phyloP scores from a whole-genome alignment of 2,797 vertebrate species.

The Sciurus vulgaris region DNA sequence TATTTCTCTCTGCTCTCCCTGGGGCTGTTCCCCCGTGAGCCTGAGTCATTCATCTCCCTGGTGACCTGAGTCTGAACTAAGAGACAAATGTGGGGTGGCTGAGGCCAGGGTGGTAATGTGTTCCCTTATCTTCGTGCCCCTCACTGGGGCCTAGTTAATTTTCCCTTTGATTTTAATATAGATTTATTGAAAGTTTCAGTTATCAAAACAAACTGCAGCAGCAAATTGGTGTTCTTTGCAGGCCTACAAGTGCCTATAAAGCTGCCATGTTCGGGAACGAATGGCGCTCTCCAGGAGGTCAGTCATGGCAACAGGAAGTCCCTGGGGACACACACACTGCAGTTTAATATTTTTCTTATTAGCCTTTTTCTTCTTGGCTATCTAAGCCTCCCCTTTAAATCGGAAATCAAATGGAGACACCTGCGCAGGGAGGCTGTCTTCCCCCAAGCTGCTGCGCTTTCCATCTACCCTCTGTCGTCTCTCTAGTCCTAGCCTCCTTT shows the following conservation, averaged over 20 bases:
- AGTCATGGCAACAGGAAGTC: conserved; percentile 90
- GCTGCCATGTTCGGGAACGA: conserved; percentile 90
- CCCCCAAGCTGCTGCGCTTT: neutral
- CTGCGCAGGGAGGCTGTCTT: conserved; percentile 79
- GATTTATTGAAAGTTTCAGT: conserved; percentile 93
- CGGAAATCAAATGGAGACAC: conserved; percentile 87
- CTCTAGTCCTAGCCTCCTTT: neutral
- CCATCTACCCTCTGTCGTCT: neutral
- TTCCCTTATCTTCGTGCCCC: conserved; percentile 88
- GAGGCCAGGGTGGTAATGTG: conserved; percentile 87
- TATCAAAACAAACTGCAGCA: conserved; percentile 92
- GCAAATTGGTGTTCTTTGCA: conserved; percentile 92
- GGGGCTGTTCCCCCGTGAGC: conserved; percentile 54
- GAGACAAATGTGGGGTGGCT: conserved; percentile 80
- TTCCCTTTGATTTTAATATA: conserved; percentile 93
- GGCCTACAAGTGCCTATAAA: conserved; percentile 92
- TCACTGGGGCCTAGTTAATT: conserved; percentile 90
- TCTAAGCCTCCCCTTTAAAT: conserved; percentile 90
- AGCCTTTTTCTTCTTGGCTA: conserved; percentile 90
- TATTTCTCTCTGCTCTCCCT: conserved; percentile 5
- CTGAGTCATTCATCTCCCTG: conserved; percentile 78
- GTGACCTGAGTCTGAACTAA: conserved; percentile 82
- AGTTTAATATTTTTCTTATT: conserved; percentile 93
- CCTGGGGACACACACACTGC: conserved; percentile 89
- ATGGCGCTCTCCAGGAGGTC: conserved; percentile 91